Evolutionary conservation across 2,888 invertebrate genomes (phyloP).

Genomic region (Aplocera efformata): DNA sequence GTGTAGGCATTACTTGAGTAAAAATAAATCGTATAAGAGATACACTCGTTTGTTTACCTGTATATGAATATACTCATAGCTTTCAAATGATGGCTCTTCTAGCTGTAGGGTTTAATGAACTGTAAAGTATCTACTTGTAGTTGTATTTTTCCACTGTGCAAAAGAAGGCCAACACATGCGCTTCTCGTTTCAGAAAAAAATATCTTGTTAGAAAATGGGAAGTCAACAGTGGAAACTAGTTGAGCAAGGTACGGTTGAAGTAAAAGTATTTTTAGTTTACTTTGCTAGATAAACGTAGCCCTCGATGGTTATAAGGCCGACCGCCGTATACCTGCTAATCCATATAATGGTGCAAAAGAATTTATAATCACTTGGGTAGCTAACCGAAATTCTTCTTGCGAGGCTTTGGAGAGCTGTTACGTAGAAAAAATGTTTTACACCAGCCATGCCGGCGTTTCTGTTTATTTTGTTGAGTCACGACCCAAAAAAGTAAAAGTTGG

Average conservation of each 20-base stretch:
- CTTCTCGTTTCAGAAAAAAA: constrained; percentile 50
- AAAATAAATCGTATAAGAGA: too few species aligned
- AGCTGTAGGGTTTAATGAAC: not conserved
- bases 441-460: constrained; percentile 15
- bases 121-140: constrained; percentile 20
- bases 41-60: too few species aligned
- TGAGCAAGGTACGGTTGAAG: constrained; percentile 44
- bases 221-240: constrained; percentile 64
- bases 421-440: constrained; percentile 10
- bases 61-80: too few species aligned
- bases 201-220: constrained; percentile 78
- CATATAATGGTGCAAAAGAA: constrained; percentile 15
- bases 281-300: constrained; percentile 5
- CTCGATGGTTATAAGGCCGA: constrained; percentile 1
- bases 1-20: too few species aligned
- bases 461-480: constrained; percentile 49
- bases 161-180: constrained; percentile 51
- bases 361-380: constrained; percentile 14
- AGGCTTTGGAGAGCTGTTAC: constrained; percentile 1
- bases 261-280: constrained; percentile 51
- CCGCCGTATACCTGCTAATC: constrained; percentile 8
- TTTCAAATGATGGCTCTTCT: too few species aligned
- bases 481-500: constrained; percentile 58
- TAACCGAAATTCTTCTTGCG: constrained; percentile 16
- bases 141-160: constrained; percentile 56